These are phyloP conservation scores for Mesembrinibis cayennensis DNA, from an alignment of 2,113 vertebrate species.

Conservation along the genomic window DNA sequence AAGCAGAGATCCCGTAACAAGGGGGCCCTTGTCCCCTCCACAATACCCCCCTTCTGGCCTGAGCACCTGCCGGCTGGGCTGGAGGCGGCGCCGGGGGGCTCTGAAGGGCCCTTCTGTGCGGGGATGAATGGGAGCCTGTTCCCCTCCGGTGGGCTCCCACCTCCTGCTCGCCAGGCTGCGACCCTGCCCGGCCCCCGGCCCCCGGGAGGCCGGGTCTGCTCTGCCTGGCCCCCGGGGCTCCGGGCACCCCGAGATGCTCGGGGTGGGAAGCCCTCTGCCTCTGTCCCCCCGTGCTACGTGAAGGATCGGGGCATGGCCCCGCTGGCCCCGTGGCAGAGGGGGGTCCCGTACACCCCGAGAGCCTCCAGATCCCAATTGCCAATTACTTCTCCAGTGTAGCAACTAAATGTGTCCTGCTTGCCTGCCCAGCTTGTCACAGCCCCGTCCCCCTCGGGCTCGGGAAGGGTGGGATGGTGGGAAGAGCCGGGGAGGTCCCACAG, in stretches of 20 bases:
- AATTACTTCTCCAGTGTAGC: not conserved
- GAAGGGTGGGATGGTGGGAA: not conserved
- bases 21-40: constrained; percentile 50
- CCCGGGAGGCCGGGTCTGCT: not conserved
- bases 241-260: not conserved
- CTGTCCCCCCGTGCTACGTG: rapidly evolving
- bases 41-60: not conserved
- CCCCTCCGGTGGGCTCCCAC: constrained; percentile 23
- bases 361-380: not conserved
- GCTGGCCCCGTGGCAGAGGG: rapidly evolving
- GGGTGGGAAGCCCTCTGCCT: not conserved
- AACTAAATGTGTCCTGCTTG: not conserved
- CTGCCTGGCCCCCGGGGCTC: not conserved
- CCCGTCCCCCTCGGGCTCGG: rapidly evolving
- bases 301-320: not conserved
- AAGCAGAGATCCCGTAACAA: not conserved
- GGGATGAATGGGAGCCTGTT: constrained; percentile 58
- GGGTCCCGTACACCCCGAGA: rapidly evolving
- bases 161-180: not conserved
- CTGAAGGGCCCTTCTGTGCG: constrained; percentile 33
- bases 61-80: constrained; percentile 21
- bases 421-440: not conserved
- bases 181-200: not conserved
- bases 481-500: not conserved
- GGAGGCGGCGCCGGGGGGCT: not conserved